These are phyloP conservation scores for Melanophora roralis DNA, from an alignment of 2,888 invertebrate species.

Conservation along the genomic window DNA sequence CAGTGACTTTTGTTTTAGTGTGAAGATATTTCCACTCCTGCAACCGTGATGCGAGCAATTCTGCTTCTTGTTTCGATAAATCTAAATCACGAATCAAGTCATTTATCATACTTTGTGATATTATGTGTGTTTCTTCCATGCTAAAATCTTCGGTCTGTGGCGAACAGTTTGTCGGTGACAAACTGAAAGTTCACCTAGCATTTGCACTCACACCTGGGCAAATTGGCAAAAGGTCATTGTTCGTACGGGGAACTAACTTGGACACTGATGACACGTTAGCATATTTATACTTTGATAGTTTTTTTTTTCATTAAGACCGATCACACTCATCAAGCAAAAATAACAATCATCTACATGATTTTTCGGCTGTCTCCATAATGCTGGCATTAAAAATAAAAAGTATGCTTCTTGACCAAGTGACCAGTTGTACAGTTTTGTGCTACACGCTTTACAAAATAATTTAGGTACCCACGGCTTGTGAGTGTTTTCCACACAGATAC, in stretches of 20 bases:
- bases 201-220: neutral
- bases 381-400: slow-evolving; percentile 1
- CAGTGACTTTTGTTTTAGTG: too few species aligned
- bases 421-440: neutral
- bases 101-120: neutral
- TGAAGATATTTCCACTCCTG: too few species aligned
- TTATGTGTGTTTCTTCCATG: neutral
- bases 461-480: neutral
- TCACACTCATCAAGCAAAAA: neutral
- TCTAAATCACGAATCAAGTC: neutral
- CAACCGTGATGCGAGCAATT: neutral
- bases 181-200: neutral
- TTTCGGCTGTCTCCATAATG: neutral
- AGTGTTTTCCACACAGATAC: neutral
- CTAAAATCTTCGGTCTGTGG: neutral
- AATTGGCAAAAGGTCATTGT: neutral
- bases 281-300: slow-evolving; percentile 5
- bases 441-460: neutral
- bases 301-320: neutral
- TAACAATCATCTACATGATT: slow-evolving; percentile 14
- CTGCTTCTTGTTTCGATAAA: neutral
- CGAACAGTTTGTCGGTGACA: neutral
- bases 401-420: neutral
- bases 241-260: slow-evolving; percentile 3
- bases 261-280: slow-evolving; percentile 1